Evolutionary conservation across 2,113 vertebrate species (phyloP).

Genomic region (Odocoileus hemionus): DNA sequence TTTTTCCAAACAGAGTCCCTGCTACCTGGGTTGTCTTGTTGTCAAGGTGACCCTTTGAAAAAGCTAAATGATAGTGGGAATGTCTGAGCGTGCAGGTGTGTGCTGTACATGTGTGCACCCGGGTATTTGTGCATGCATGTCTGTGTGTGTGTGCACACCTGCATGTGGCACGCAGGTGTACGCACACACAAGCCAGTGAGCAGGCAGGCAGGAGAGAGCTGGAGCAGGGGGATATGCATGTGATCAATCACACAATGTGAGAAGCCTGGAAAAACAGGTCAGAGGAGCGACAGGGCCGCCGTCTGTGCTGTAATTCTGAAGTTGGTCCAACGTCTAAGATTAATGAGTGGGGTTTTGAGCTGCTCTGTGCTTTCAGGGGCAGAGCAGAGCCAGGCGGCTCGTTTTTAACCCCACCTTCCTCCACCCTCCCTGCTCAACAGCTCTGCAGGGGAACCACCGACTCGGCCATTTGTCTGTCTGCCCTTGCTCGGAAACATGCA

Average conservation of each 20-base stretch:
- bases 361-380: background rate
- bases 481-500: background rate
- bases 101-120: fast-evolving
- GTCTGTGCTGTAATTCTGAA: background rate
- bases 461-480: background rate
- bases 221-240: background rate
- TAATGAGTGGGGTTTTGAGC: background rate
- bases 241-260: slow-evolving; percentile 22
- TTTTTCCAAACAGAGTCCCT: background rate
- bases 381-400: background rate
- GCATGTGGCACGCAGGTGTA: too few species aligned
- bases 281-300: background rate
- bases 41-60: slow-evolving; percentile 14
- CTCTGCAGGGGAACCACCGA: background rate
- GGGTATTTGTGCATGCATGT: fast-evolving
- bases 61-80: background rate
- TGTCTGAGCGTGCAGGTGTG: background rate
- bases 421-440: background rate
- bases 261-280: slow-evolving; percentile 24
- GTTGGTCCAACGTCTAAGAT: background rate
- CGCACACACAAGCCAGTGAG: background rate
- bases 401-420: background rate
- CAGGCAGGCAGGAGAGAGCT: background rate
- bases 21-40: background rate
- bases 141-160: too few species aligned